Base-by-base conservation (phyloP, 2,888 invertebrate genomes). In the Seladonia tumulorum region DNA sequence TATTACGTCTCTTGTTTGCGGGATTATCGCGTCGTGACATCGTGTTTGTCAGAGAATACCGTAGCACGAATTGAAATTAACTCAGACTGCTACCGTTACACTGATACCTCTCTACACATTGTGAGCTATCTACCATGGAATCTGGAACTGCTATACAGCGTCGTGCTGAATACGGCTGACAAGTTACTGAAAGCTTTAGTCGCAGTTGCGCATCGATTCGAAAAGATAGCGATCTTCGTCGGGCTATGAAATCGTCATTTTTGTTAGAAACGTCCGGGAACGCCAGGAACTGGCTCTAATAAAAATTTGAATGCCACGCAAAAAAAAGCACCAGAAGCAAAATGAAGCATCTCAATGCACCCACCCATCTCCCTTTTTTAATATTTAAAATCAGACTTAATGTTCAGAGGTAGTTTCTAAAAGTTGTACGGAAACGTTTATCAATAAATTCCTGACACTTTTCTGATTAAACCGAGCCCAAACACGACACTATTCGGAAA, bases 51-150 rank as follows among this genome's bases (percentile, higher is more conserved):
- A 25, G 42, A 42, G 71, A 72, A 72, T 47, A 29, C 49, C 49
- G 47, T 25, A 47, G 29, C 72, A 29, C 45, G 47, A 45, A 72
- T 72, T 45, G 72, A 72, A 72, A 72, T 72, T 72, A 72, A 72
- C 72, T 47, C 47, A 22, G 47, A 22, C 72, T 25, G 72, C 72
- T 22, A 25, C 72, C 25, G 49, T 72, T 72, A n/a, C 76, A 60
- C 63, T 39, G 76, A 76, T 45, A 63, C 57, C 60, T 22, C 45
- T 63, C 39, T 14, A 53, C 49, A 72, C 39, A 42, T 47, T 47
- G 29, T 22, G 45, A 35, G 66, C 25, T 63, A 63, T 63, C 63
- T 29, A 29, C 63, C 63, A 29, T 63, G 63, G 29, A 63, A 63
- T 63, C 63, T 63, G 63, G 63, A 14, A 29, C 63, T 29, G 25